These are phyloP conservation scores for Parapristionchus giblindavisi DNA, from an alignment of 2,888 invertebrate genomes.

Conservation along the genomic window DNA sequence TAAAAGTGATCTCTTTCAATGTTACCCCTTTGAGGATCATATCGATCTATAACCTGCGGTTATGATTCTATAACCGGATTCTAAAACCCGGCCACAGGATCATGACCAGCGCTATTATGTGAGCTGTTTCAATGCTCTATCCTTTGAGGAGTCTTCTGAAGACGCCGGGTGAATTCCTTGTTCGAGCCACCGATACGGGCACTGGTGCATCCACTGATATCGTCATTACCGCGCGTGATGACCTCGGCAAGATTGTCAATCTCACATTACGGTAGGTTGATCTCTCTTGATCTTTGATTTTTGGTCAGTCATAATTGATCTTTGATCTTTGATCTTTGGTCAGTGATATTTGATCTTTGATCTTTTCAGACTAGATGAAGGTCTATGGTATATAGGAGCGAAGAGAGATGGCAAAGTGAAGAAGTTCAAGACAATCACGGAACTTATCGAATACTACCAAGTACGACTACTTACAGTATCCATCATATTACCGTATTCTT, in stretches of 20 bases:
- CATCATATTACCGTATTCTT: neutral
- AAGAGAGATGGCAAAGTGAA: too few relatives aligned
- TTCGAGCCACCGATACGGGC: neutral
- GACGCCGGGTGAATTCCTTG: slow-evolving; percentile 7
- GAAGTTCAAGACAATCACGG: too few relatives aligned
- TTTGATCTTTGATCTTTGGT: neutral
- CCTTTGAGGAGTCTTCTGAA: too few relatives aligned
- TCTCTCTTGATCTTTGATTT: neutral
- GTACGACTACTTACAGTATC: neutral
- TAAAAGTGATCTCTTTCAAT: too few relatives aligned
- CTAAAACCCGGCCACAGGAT: too few relatives aligned
- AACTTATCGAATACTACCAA: slow-evolving; percentile 10
- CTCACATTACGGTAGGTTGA: neutral
- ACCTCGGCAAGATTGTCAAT: neutral
- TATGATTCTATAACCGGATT: too few relatives aligned
- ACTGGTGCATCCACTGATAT: neutral
- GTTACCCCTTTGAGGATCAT: too few relatives aligned
- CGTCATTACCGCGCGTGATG: neutral
- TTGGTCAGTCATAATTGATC: neutral
- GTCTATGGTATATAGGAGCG: too few relatives aligned
- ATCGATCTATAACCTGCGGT: too few relatives aligned
- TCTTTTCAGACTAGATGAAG: too few relatives aligned
- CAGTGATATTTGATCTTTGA: neutral
- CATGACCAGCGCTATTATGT: too few relatives aligned
- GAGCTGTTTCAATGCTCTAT: too few relatives aligned